Percentiles rank a stretch among this genome's conserved stretches.
Evolutionary conservation across 2,888 invertebrate species (phyloP).

Genomic region (Suillia variegata): DNA sequence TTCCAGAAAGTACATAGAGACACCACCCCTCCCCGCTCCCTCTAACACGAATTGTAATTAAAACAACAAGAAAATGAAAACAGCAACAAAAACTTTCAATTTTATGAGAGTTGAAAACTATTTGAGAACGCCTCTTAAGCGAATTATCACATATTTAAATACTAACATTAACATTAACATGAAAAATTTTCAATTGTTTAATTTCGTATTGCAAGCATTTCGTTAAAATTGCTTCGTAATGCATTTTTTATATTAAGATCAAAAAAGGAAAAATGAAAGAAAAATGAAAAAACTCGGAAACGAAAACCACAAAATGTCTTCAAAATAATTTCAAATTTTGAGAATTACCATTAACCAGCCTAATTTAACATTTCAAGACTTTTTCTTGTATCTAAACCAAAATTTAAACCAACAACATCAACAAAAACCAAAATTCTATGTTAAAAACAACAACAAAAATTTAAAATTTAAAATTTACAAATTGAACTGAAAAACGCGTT

Average conservation of each 20-base stretch:
- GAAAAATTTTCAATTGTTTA: not conserved
- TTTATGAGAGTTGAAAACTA: not conserved
- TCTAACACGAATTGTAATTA: no score
- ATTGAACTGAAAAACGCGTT: not conserved
- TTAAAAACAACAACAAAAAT: slow-evolving; percentile 4
- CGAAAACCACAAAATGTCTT: slow-evolving; percentile 32
- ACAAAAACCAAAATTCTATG: not conserved
- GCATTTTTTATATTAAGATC: no score
- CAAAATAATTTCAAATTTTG: slow-evolving; percentile 18
- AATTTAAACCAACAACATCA: not conserved
- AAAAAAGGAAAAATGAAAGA: not conserved
- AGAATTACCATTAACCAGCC: not conserved
- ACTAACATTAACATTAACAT: no score
- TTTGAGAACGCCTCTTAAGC: no score
- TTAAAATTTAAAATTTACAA: slow-evolving; percentile 8
- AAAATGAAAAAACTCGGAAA: slow-evolving; percentile 1
- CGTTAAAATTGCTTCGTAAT: not conserved
- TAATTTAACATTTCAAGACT: not conserved
- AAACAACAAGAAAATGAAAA: not conserved
- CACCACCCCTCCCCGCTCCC: no score
- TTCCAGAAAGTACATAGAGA: not conserved
- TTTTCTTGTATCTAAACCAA: no score
- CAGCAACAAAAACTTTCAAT: not conserved
- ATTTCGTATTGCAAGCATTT: not conserved
- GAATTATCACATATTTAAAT: no score